Conservation (phyloP, 2,888 invertebrate species). For the Pyrgus malvae region DNA sequence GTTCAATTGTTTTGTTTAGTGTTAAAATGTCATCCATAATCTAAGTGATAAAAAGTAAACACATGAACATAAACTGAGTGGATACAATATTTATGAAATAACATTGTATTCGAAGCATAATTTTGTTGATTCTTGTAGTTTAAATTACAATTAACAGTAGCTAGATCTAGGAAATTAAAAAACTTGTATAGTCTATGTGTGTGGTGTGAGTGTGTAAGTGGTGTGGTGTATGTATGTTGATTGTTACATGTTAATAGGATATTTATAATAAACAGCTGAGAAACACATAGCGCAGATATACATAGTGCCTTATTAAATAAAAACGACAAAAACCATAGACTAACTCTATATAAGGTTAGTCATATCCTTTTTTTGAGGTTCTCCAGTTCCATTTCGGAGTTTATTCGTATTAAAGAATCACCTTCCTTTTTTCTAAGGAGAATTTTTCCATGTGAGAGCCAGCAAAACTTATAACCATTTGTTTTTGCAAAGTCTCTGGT, state of each 20-base stretch:
- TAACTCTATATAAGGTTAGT: background rate
- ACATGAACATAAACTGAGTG: background rate
- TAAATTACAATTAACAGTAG: too few species aligned
- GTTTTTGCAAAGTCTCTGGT: slow-evolving; percentile 9
- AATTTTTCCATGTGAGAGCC: background rate
- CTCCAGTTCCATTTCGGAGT: background rate
- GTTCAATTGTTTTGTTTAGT: background rate
- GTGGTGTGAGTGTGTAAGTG: too few species aligned
- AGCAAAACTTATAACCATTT: background rate
- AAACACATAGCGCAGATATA: too few species aligned
- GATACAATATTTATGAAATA: too few species aligned
- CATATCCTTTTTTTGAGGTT: background rate
- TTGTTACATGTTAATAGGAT: too few species aligned
- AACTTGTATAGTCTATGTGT: too few species aligned
- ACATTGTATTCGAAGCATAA: too few species aligned
- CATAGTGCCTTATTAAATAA: background rate
- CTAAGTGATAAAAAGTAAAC: background rate
- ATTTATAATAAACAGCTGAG: too few species aligned
- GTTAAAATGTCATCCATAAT: background rate
- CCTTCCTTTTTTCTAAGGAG: background rate
- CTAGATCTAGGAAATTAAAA: too few species aligned
- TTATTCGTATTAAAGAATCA: background rate
- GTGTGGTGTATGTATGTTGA: too few species aligned
- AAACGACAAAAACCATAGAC: background rate
- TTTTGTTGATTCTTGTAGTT: too few species aligned